phyloP scores from a whole-genome alignment of 64 coral and sea anemone species.

The Cladopsammia gracilis region DNA sequence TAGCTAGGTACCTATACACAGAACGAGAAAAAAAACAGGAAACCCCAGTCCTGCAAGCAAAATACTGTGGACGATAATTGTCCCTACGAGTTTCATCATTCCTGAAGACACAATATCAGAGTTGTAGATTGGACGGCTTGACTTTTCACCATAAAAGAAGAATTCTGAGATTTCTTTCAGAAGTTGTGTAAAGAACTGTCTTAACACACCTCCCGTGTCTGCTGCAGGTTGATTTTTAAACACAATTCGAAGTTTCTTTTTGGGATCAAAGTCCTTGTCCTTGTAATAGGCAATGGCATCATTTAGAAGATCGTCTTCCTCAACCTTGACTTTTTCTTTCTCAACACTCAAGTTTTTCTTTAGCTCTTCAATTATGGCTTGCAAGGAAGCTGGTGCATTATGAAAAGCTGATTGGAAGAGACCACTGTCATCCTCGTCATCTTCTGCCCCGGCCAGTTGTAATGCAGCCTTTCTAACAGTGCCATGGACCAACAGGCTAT shows the following conservation, averaged over 20 bases:
- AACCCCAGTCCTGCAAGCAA: slow-evolving; percentile 47
- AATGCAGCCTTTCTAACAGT: neutral
- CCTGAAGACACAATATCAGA: slow-evolving; percentile 42
- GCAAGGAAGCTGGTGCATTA: neutral
- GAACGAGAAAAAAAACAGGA: slow-evolving; percentile 42
- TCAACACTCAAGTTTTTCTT: slow-evolving; percentile 32
- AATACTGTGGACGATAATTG: slow-evolving; percentile 62
- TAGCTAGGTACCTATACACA: slow-evolving; percentile 50
- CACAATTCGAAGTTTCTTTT: slow-evolving; percentile 48
- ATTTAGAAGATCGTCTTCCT: slow-evolving; percentile 50
- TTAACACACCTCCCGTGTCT: slow-evolving; percentile 47
- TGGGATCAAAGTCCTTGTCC: slow-evolving; percentile 20
- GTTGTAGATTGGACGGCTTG: slow-evolving; percentile 39
- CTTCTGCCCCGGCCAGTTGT: neutral
- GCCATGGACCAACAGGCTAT: neutral
- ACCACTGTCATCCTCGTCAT: slow-evolving; percentile 17
- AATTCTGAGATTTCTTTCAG: slow-evolving; percentile 17
- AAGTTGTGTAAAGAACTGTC: slow-evolving; percentile 66
- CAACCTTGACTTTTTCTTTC: slow-evolving; percentile 52
- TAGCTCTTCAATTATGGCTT: neutral
- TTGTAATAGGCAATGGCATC: slow-evolving; percentile 58
- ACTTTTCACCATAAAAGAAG: slow-evolving; percentile 53
- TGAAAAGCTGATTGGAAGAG: neutral
- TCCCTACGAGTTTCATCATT: slow-evolving; percentile 61
- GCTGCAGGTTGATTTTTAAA: slow-evolving; percentile 46